A percentile compares a stretch with the other conserved stretches of the same genome.
Evolutionary conservation across 1,140 invertebrate species (phyloP).

Genomic region (Schlechtendalia chinensis): DNA sequence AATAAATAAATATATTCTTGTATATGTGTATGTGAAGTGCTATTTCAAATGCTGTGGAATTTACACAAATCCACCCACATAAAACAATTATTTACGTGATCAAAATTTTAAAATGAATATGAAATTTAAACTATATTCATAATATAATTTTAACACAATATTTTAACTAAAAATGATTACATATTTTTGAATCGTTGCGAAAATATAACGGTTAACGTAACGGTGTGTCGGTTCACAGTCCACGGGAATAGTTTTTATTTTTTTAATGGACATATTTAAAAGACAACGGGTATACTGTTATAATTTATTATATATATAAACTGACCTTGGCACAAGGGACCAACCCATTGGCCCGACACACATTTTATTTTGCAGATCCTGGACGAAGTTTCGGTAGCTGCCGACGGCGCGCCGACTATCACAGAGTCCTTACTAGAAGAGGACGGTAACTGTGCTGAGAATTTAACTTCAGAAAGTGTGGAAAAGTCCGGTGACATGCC

Average conservation of each 20-base stretch:
- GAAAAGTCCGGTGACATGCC: constrained; percentile 52
- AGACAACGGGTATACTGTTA: not conserved
- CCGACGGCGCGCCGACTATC: constrained; percentile 64
- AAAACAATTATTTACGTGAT: no score
- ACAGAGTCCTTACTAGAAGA: constrained; percentile 1
- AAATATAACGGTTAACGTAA: no score
- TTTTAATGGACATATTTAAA: constrained; percentile 6
- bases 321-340: constrained; percentile 66
- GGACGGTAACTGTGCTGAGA: constrained; percentile 59
- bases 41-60: no score
- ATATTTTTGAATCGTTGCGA: no score
- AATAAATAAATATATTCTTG: no score
- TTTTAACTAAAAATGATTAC: no score
- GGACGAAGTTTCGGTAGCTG: constrained; percentile 59
- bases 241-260: not conserved
- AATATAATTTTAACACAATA: no score
- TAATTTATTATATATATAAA: not conserved
- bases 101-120: no score
- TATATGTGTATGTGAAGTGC: no score
- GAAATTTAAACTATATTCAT: no score
- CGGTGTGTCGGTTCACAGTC: not conserved
- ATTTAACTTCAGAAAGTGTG: constrained; percentile 63
- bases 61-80: no score
- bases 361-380: constrained; percentile 78
- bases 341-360: constrained; percentile 75